phyloP scores from a whole-genome alignment of 2,888 invertebrate species.

The Athalia cordata region DNA sequence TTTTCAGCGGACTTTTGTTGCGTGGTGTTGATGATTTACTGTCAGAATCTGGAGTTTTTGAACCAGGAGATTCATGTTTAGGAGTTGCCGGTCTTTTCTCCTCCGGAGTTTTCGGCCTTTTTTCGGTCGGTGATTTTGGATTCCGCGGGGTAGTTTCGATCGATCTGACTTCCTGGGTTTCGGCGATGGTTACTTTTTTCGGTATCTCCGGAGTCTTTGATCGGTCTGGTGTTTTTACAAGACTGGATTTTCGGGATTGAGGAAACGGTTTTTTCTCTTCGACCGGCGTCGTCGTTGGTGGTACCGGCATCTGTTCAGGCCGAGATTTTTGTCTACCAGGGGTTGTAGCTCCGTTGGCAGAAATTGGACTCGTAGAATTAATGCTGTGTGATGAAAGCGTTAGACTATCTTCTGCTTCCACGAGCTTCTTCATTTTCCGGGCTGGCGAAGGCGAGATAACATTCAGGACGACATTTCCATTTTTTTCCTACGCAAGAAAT shows the following conservation, averaged over 20 bases:
- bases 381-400: constrained; percentile 25
- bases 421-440: constrained; percentile 26
- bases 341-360: constrained; percentile 64
- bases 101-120: constrained; percentile 29
- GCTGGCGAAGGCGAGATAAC: constrained; percentile 33
- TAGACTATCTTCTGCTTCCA: constrained; percentile 14
- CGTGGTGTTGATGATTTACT: constrained; percentile 47
- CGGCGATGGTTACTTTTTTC: constrained; percentile 47
- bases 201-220: constrained; percentile 55
- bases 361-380: constrained; percentile 48
- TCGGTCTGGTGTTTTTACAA: constrained; percentile 59
- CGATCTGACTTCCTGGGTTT: constrained; percentile 18
- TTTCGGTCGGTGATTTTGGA: constrained; percentile 42
- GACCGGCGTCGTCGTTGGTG: constrained; percentile 62
- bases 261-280: constrained; percentile 56
- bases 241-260: constrained; percentile 50
- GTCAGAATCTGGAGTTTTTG: constrained; percentile 17
- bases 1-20: constrained; percentile 22
- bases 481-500: constrained; percentile 2
- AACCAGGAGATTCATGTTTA: constrained; percentile 14
- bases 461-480: constrained; percentile 27
- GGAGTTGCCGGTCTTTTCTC: constrained; percentile 34
- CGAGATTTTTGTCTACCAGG: constrained; percentile 64
- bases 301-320: constrained; percentile 54
- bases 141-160: constrained; percentile 44